phyloP scores from a whole-genome alignment of 2,113 vertebrate genomes.

The Mobula hypostoma region DNA sequence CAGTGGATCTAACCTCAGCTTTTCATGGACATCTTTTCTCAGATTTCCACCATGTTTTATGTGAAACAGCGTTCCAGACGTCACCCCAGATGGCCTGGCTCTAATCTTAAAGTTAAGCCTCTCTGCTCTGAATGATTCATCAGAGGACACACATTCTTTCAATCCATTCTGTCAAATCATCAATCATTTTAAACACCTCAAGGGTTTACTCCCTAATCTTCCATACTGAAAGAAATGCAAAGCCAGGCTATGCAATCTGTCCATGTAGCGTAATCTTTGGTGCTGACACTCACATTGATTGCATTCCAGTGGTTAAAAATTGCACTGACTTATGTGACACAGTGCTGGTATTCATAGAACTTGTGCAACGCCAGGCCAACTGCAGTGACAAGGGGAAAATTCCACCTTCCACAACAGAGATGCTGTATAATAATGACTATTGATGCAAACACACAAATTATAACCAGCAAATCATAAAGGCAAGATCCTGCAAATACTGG shows the following conservation, averaged over 20 bases:
- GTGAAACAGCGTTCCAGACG: neutral
- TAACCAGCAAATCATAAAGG: neutral
- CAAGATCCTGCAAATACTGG: too few species aligned
- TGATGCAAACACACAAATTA: neutral
- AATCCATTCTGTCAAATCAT: neutral
- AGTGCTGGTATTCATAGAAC: neutral
- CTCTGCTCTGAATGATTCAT: too few species aligned
- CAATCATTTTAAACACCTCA: neutral
- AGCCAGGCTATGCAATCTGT: neutral
- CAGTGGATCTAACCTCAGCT: neutral
- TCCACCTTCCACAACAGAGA: neutral
- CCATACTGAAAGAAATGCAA: neutral
- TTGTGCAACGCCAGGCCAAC: neutral
- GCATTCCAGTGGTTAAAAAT: neutral
- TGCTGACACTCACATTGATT: neutral
- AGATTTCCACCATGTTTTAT: neutral
- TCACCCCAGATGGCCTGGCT: neutral
- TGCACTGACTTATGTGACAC: neutral
- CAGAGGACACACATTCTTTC: neutral
- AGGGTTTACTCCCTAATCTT: neutral
- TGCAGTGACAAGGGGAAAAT: neutral
- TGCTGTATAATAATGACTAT: neutral
- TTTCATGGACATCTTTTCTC: neutral
- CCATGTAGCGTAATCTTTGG: neutral
- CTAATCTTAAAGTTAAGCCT: neutral